A percentile compares a stretch with the other conserved stretches of the same genome.
phyloP scores from a whole-genome alignment of 1,140 invertebrate genomes.

The Anoplophora glabripennis region DNA sequence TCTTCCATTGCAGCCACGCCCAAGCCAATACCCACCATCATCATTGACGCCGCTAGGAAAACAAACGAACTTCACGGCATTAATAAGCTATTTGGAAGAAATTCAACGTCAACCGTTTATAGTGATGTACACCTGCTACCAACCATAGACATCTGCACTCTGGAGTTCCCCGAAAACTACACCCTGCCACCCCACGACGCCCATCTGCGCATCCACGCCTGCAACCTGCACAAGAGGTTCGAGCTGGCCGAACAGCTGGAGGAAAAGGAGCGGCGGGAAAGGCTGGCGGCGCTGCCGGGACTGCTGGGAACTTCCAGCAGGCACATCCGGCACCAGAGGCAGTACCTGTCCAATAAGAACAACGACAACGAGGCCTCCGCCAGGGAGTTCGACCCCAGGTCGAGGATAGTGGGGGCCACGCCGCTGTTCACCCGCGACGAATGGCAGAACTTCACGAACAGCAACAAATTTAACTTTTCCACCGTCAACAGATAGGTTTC shows the following conservation, averaged over 20 bases:
- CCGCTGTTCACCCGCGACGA: slow-evolving; percentile 1
- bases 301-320: slow-evolving; percentile 14
- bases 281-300: slow-evolving; percentile 27
- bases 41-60: slow-evolving; percentile 35
- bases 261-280: slow-evolving; percentile 32
- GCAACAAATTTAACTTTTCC: slow-evolving; percentile 3
- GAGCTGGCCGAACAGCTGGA: slow-evolving; percentile 27
- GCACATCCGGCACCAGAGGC: slow-evolving; percentile 40
- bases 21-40: slow-evolving; percentile 42
- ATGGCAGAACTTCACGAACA: slow-evolving; percentile 7
- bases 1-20: slow-evolving; percentile 41
- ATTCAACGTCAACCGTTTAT: slow-evolving; percentile 39
- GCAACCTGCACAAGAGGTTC: slow-evolving; percentile 36
- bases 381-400: slow-evolving; percentile 2
- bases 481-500: slow-evolving; percentile 4
- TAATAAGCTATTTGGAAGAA: slow-evolving; percentile 39
- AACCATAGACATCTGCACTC: slow-evolving; percentile 42
- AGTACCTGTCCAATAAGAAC: slow-evolving; percentile 27
- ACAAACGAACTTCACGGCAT: slow-evolving; percentile 36
- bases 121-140: slow-evolving; percentile 40
- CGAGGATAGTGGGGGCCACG: slow-evolving; percentile 2
- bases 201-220: slow-evolving; percentile 31
- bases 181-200: slow-evolving; percentile 7
- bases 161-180: slow-evolving; percentile 38
- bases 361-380: slow-evolving; percentile 1